These are phyloP conservation scores for Xestia rhomboidea DNA, from an alignment of 2,888 invertebrate genomes.

Conservation along the genomic window DNA sequence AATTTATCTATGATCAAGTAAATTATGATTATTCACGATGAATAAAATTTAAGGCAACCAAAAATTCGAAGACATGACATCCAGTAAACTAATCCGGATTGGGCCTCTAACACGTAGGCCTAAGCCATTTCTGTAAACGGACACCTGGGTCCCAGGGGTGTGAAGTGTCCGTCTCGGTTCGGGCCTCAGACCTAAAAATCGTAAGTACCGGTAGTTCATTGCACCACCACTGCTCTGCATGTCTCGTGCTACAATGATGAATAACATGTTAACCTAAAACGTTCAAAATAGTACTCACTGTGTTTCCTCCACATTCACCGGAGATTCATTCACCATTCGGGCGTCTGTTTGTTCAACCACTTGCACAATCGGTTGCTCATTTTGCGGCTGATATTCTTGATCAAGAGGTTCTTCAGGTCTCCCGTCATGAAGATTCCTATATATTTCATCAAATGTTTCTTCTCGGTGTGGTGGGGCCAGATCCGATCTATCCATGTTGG, in stretches of 20 bases:
- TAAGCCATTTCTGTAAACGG: not conserved
- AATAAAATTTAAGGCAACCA: not conserved
- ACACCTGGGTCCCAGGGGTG: not conserved
- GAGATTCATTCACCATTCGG: not conserved
- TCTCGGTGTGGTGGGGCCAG: conserved; percentile 9
- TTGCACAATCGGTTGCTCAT: conserved; percentile 12
- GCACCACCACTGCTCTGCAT: not conserved
- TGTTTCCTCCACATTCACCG: not conserved
- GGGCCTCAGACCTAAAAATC: not conserved
- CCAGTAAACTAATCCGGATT: not conserved
- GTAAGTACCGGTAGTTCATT: not conserved
- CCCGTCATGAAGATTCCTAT: conserved; percentile 39
- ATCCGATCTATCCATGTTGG: not conserved
- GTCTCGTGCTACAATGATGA: not conserved
- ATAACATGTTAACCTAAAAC: not conserved
- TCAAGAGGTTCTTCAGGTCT: conserved; percentile 15
- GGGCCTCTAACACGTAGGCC: not conserved
- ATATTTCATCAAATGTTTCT: conserved; percentile 57
- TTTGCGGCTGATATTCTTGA: not conserved
- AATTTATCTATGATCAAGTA: not conserved
- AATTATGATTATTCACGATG: not conserved
- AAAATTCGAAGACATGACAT: not conserved
- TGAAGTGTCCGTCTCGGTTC: not conserved
- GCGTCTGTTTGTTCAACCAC: conserved; percentile 6
- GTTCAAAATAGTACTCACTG: conserved; percentile 28